Evolutionary conservation across 1,140 invertebrate genomes (phyloP).

Genomic region (Samia ricini): DNA sequence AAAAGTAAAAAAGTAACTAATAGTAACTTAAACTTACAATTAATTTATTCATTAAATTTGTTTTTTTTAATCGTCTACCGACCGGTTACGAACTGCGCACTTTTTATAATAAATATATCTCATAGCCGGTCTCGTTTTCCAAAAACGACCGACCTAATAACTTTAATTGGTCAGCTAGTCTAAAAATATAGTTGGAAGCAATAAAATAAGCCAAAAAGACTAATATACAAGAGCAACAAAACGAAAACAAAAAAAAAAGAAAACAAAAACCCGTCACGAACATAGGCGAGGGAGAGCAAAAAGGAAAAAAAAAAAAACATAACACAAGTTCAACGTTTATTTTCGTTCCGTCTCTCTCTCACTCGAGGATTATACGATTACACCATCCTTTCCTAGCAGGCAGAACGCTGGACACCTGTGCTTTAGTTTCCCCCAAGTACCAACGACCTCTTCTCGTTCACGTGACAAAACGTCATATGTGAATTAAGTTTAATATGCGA

Average conservation of each 20-base stretch:
- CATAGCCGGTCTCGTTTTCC: background rate
- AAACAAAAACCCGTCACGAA: constrained; percentile 75
- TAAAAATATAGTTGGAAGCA: constrained; percentile 70
- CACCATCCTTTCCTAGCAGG: constrained; percentile 43
- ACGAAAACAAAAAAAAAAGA: constrained; percentile 64
- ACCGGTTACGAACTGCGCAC: background rate
- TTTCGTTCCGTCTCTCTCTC: constrained; percentile 64
- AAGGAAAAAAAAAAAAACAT: constrained; percentile 68
- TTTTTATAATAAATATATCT: background rate
- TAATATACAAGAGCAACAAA: constrained; percentile 51
- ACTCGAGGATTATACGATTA: constrained; percentile 28
- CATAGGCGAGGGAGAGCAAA: constrained; percentile 76
- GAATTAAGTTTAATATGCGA: background rate
- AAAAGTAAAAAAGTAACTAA: too few species aligned
- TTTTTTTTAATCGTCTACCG: background rate
- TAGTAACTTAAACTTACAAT: too few species aligned
- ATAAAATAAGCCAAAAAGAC: constrained; percentile 73
- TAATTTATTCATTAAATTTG: background rate
- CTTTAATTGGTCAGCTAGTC: constrained; percentile 50
- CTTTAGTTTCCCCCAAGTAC: constrained; percentile 76
- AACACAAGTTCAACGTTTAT: constrained; percentile 67
- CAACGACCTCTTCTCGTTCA: constrained; percentile 66
- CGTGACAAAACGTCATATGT: constrained; percentile 45
- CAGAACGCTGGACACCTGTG: constrained; percentile 77
- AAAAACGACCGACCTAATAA: constrained; percentile 22